Base-by-base conservation (phyloP, 2,797 vertebrate genomes). In the Gila robusta region DNA sequence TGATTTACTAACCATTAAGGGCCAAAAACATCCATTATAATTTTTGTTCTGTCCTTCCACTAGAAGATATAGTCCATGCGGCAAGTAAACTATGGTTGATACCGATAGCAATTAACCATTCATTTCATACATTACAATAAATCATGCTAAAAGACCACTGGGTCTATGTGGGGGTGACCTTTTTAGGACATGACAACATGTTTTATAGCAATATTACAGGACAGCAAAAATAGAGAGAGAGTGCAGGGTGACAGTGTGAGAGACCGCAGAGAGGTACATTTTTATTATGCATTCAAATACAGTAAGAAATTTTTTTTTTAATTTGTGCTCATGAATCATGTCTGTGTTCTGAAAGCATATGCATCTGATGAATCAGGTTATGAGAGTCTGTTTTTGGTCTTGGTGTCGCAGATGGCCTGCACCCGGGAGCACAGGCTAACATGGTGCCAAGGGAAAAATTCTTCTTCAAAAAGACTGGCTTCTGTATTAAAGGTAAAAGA, bases 401-500 rank as follows among this genome's bases (percentile, higher is more conserved):
- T 37, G n/a, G 49, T 41, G 49, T 72, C 80, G 2, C 66, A 82
- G 66, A 82, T 82, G 80, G 80, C 35, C 67, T 21, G 67, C 49
- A 82, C 49, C 28, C 47, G n/a, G 47, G 64, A 52, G 66, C 21
- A 81, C 64, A 6, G 21, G 6, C 26, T 9, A 4, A 49, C 47
- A 49, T 69, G 62, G 44, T 49, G 79, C 64, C 64, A 69, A 49
- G 19, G 67, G 35, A 37, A 70, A 64, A 16, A 28, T 16, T 3
- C 6, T 74, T 54, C 32, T 23, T 54, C 1, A 54, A 37, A 76
- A 54, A 76, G 6, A 76, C 21, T 56, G 10, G 5, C 32, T 66
- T 26, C n/a, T 77, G 19, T 37, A 23, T 37, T 76, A 54, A 76
- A 35, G 28, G 7, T 7, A 8, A 69, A 69, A 37, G 0, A 32